Percentiles rank a stretch among this genome's conserved stretches.
Evolutionary conservation across 2,888 invertebrate species (phyloP).

Genomic region (Xylophagus ater): DNA sequence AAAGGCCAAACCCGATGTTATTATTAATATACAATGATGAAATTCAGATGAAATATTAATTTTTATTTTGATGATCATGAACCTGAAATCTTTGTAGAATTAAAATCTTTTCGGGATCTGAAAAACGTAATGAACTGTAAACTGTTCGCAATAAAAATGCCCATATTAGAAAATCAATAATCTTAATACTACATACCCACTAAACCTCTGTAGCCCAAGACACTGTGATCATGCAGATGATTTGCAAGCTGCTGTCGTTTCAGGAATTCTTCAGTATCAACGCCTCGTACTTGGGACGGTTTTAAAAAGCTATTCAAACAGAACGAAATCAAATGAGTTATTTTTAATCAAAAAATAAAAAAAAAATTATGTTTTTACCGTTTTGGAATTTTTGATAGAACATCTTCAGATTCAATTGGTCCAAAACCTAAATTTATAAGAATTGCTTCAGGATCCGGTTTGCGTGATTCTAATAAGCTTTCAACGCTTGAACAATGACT

Average conservation of each 20-base stretch:
- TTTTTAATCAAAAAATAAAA: constrained; percentile 1
- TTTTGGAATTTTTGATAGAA: constrained; percentile 67
- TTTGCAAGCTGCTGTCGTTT: constrained; percentile 61
- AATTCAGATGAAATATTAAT: no score
- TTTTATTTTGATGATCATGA: constrained; percentile 16
- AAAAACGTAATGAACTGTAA: no score
- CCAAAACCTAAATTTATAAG: constrained; percentile 73
- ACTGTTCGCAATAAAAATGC: no score
- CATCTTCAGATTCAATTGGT: constrained; percentile 54
- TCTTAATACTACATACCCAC: constrained; percentile 48
- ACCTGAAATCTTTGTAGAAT: constrained; percentile 21
- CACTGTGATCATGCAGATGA: constrained; percentile 62
- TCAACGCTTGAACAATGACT: constrained; percentile 69
- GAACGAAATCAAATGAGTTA: not conserved
- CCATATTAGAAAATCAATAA: no score
- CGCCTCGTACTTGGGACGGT: constrained; percentile 66
- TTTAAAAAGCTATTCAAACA: constrained; percentile 53
- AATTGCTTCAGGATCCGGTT: constrained; percentile 82
- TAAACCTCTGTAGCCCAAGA: constrained; percentile 65
- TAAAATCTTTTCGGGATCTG: constrained; percentile 20
- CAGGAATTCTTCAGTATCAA: constrained; percentile 63
- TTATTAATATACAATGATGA: no score
- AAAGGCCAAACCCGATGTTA: no score
- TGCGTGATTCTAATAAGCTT: constrained; percentile 69
- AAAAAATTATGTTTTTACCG: constrained; percentile 17